These are phyloP conservation scores for Trachymyrmex septentrionalis DNA, from an alignment of 1,140 invertebrate genomes.

Conservation along the genomic window DNA sequence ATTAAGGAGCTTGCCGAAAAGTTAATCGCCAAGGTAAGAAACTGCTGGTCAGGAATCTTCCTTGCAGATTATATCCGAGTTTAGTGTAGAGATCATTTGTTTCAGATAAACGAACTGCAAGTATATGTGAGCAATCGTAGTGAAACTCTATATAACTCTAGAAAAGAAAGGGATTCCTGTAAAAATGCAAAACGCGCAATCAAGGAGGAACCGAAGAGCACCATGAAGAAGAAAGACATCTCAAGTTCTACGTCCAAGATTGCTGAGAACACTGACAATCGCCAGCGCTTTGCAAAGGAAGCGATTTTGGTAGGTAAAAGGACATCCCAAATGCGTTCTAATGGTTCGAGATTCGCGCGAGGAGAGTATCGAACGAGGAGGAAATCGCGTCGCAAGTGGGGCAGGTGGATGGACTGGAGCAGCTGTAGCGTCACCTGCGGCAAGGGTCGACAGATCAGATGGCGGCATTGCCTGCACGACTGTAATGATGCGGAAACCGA, in stretches of 20 bases:
- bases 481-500: constrained; percentile 82
- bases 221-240: neutral
- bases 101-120: constrained; percentile 72
- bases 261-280: neutral
- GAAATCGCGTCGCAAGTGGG: constrained; percentile 81
- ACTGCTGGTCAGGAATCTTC: neutral
- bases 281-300: neutral
- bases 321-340: neutral
- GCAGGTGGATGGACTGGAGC: constrained; percentile 88
- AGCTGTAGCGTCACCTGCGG: constrained; percentile 88
- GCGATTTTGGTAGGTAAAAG: constrained; percentile 25
- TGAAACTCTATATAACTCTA: neutral
- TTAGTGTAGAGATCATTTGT: neutral
- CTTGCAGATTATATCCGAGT: neutral
- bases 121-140: constrained; percentile 56
- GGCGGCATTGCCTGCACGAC: constrained; percentile 86
- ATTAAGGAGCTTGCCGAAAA: constrained; percentile 72
- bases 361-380: neutral
- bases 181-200: neutral
- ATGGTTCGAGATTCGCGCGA: neutral
- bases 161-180: neutral
- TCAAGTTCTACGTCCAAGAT: neutral
- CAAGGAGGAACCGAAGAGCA: neutral
- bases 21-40: constrained; percentile 68
- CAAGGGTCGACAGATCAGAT: constrained; percentile 88